Percentiles rank a stretch among this genome's conserved stretches.
Conservation (phyloP, 2,888 invertebrate genomes). For the Morinoia aosen region DNA sequence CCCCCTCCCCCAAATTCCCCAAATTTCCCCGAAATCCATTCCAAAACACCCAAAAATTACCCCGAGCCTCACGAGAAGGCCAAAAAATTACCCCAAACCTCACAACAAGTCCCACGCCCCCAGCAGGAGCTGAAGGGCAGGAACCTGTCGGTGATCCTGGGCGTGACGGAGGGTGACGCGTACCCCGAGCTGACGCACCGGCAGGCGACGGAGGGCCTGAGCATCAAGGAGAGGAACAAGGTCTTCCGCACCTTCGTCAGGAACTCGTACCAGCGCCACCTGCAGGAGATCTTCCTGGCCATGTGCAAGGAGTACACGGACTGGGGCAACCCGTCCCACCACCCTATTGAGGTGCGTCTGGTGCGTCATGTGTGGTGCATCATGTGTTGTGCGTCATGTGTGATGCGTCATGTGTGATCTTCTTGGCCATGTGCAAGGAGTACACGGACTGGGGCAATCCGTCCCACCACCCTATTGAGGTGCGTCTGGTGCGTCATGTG, state of each 20-base stretch:
- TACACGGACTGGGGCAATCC: slow-evolving; percentile 98
- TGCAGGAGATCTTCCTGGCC: slow-evolving; percentile 96
- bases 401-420: slow-evolving; percentile 75
- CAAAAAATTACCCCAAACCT: background rate
- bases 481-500: background rate
- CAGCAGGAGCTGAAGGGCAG: slow-evolving; percentile 56
- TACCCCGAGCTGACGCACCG: slow-evolving; percentile 61
- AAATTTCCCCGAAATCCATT: background rate
- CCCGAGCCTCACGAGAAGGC: background rate
- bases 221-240: slow-evolving; percentile 77
- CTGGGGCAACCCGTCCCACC: slow-evolving; percentile 93
- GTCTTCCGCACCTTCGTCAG: slow-evolving; percentile 92
- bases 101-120: background rate
- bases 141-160: slow-evolving; percentile 78
- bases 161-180: slow-evolving; percentile 74
- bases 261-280: slow-evolving; percentile 94
- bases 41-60: background rate
- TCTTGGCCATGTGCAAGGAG: slow-evolving; percentile 95
- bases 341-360: slow-evolving; percentile 74
- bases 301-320: slow-evolving; percentile 98
- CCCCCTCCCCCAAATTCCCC: no score
- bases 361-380: background rate
- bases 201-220: slow-evolving; percentile 63
- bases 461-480: slow-evolving; percentile 81
- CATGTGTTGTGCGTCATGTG: background rate